These are phyloP conservation scores for Cottus gobio DNA, from an alignment of 2,113 vertebrate species.

Conservation along the genomic window DNA sequence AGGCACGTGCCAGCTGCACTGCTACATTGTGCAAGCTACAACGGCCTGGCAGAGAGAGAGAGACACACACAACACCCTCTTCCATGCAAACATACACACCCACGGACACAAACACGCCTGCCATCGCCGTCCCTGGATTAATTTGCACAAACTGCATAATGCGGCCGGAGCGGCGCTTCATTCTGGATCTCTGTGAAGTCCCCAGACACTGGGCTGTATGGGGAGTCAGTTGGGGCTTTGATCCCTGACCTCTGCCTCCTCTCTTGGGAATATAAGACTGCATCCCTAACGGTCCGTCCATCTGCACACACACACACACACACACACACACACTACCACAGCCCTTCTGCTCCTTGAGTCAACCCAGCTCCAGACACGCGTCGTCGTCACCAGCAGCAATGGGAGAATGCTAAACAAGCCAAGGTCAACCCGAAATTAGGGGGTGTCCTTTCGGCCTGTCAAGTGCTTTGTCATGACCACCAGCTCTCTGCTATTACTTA, in stretches of 20 bases:
- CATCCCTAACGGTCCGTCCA: slow-evolving; percentile 75
- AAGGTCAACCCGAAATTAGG: slow-evolving; percentile 71
- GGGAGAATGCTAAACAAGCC: slow-evolving; percentile 63
- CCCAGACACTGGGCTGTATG: slow-evolving; percentile 52
- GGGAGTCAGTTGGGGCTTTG: slow-evolving; percentile 64
- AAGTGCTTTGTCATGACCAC: slow-evolving; percentile 72
- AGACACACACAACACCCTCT: slow-evolving; percentile 22
- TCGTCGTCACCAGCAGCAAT: slow-evolving; percentile 62
- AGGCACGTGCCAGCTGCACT: slow-evolving; percentile 70
- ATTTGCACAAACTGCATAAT: slow-evolving; percentile 72
- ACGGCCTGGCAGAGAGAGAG: slow-evolving; percentile 57
- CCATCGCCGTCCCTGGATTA: slow-evolving; percentile 59
- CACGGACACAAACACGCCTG: slow-evolving; percentile 51
- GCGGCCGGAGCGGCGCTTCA: slow-evolving; percentile 44
- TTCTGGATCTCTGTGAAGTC: slow-evolving; percentile 49
- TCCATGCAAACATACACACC: slow-evolving; percentile 26
- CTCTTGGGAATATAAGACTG: slow-evolving; percentile 62
- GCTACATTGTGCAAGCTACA: slow-evolving; percentile 55
- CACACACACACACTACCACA: slow-evolving; percentile 36
- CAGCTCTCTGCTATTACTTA: slow-evolving; percentile 49
- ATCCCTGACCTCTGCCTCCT: slow-evolving; percentile 74
- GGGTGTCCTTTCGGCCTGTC: slow-evolving; percentile 55
- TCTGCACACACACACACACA: slow-evolving; percentile 66
- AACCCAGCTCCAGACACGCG: slow-evolving; percentile 66
- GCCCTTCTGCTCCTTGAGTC: slow-evolving; percentile 17